A percentile compares a stretch with the other conserved stretches of the same genome.
phyloP scores from a whole-genome alignment of 2,113 vertebrate species.

The Petromus typicus region DNA sequence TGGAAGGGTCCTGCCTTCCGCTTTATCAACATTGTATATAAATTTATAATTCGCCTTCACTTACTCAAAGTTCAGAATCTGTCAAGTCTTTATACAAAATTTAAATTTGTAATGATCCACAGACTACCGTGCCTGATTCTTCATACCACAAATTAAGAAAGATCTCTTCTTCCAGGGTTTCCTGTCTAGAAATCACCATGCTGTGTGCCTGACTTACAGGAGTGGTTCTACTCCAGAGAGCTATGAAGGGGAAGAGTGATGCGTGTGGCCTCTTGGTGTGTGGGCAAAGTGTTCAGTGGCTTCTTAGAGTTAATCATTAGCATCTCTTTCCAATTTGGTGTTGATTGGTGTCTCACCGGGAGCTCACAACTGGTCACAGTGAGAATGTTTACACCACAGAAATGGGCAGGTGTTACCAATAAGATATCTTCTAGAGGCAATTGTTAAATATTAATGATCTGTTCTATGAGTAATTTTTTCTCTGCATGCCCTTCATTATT shows the following conservation, averaged over 20 bases:
- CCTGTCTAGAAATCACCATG: not conserved
- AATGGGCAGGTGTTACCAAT: not conserved
- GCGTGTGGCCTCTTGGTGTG: not conserved
- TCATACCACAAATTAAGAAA: not conserved
- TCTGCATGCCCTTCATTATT: not conserved
- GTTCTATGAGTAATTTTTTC: not conserved
- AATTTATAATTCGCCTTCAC: not conserved
- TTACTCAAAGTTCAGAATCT: not conserved
- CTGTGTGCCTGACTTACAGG: not conserved
- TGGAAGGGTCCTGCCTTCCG: not conserved
- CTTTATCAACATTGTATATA: not conserved
- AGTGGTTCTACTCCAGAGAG: not conserved
- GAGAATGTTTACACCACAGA: not conserved
- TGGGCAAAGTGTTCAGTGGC: not conserved
- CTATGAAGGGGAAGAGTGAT: not conserved
- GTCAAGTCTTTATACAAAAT: not conserved
- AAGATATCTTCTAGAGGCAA: not conserved
- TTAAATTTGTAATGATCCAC: not conserved
- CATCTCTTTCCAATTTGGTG: not conserved
- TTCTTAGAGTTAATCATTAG: not conserved
- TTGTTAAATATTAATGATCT: not conserved
- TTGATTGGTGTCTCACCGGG: not conserved
- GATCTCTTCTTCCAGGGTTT: not conserved
- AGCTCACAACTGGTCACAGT: not conserved
- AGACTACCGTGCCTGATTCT: not conserved